Evolutionary conservation across 2,888 invertebrate genomes (phyloP), one percentile per base, ranked within the genome.

Genomic region (Acleris sparsana): DNA sequence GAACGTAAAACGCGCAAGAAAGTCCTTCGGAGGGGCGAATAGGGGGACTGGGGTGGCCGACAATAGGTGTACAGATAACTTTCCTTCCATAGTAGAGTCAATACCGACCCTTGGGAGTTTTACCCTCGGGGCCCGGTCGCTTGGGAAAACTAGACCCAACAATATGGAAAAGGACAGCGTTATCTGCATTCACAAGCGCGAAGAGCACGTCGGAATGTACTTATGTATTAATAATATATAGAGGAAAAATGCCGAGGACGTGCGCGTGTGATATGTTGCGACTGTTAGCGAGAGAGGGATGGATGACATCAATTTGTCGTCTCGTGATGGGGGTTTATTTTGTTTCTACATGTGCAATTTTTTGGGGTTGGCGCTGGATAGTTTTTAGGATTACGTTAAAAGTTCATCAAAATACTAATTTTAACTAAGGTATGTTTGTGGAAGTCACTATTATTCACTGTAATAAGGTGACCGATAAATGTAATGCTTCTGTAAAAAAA

Each of bases 141-240:
- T 90, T 89, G 92, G 92, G 92, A 92, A 91, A 92, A 92, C 92
- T 92, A 92, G 88, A 91, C 89, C 92, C 92, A 91, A 92, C 92
- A 92, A 92, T 92, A 92, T 92, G 88, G 89, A 92, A 88, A 86
- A 85, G 87, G 92, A 92, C 84, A 75, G 83, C 78, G 78, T 75
- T 83, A 90, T 78, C 76, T 76, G 70, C 71, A 72, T 70, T 55
- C 70, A 70, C 67, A 74, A 71, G 89, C 73, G 81, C 70, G 82
- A 92, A 74, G 82, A 82, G 91, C 83, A 84, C 87, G 83, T 81
- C 80, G 71, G 78, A 84, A 79, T 86, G 83, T 89, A 91, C 89
- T 89, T 92, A 91, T 91, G 85, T 92, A 91, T 92, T 90, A 91
- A 91, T 92, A 92, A 92, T 92, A 92, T 92, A 92, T 90, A 92